Evolutionary conservation across 2,113 vertebrate species (phyloP).

Genomic region (Noturus placidus): DNA sequence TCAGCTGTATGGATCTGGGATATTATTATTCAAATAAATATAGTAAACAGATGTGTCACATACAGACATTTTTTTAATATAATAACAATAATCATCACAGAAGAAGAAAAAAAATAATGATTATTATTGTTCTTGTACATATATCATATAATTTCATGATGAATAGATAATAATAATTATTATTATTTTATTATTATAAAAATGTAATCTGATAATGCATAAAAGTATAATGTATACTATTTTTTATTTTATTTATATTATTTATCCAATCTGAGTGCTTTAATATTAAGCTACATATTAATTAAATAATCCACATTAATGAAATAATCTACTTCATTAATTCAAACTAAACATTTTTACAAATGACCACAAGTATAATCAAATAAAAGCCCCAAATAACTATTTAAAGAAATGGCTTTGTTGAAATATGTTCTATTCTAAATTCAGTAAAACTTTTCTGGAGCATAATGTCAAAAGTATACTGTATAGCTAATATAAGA

Average conservation of each 20-base stretch:
- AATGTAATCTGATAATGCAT: neutral
- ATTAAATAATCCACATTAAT: neutral
- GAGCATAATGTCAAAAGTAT: neutral
- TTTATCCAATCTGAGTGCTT: neutral
- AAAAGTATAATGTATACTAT: neutral
- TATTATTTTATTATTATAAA: neutral
- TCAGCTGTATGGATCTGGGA: conserved; percentile 26
- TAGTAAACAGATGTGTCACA: neutral
- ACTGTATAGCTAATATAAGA: too few relatives aligned
- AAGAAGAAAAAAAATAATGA: too few relatives aligned
- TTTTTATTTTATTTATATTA: neutral
- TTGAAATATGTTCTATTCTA: neutral
- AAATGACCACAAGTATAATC: neutral
- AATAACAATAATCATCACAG: neutral
- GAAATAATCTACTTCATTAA: neutral
- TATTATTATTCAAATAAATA: conserved; percentile 47
- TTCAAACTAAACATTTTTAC: neutral
- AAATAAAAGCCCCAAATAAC: neutral
- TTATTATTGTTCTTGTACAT: too few relatives aligned
- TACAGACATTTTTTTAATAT: neutral
- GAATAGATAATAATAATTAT: neutral
- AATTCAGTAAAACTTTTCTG: neutral
- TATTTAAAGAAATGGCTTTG: neutral
- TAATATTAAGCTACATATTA: neutral
- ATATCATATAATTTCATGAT: neutral